These are phyloP conservation scores for Cylloceria caligata DNA, from an alignment of 2,888 invertebrate species.

Conservation along the genomic window DNA sequence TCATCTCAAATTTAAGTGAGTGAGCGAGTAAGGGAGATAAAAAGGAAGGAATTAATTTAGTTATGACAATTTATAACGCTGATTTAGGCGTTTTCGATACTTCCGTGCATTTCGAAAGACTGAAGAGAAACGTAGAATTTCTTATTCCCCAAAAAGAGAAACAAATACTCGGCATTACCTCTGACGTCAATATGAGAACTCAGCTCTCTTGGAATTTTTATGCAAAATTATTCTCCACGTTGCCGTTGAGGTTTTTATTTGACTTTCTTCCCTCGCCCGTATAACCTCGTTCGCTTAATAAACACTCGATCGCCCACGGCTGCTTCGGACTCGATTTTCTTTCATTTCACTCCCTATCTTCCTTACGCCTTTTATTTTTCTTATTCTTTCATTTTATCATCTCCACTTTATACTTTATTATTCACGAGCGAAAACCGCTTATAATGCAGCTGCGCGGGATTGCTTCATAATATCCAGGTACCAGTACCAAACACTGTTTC, in stretches of 20 bases:
- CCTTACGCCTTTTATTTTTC: constrained; percentile 1
- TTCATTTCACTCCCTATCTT: constrained; percentile 17
- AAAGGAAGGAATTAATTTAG: constrained; percentile 33
- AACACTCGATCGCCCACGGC: constrained; percentile 52
- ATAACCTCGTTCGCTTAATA: constrained; percentile 40
- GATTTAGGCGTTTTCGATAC: not conserved
- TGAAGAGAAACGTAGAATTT: not conserved
- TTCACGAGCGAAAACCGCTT: constrained; percentile 16
- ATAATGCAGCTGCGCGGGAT: not conserved
- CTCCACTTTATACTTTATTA: constrained; percentile 22
- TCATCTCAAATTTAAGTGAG: too few species aligned
- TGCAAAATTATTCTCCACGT: constrained; percentile 13
- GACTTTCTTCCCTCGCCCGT: constrained; percentile 26
- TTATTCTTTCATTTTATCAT: constrained; percentile 13
- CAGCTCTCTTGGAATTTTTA: not conserved
- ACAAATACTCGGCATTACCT: not conserved
- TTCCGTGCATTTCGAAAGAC: not conserved
- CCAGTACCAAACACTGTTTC: constrained; percentile 23
- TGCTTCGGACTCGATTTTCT: constrained; percentile 51
- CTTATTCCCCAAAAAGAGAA: not conserved
- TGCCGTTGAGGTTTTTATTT: constrained; percentile 14
- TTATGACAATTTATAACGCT: constrained; percentile 27
- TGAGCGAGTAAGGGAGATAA: not conserved
- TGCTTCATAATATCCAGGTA: not conserved
- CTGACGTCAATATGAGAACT: not conserved